These are phyloP conservation scores for Antheraea pernyi DNA, from an alignment of 1,140 invertebrate genomes.

Conservation along the genomic window DNA sequence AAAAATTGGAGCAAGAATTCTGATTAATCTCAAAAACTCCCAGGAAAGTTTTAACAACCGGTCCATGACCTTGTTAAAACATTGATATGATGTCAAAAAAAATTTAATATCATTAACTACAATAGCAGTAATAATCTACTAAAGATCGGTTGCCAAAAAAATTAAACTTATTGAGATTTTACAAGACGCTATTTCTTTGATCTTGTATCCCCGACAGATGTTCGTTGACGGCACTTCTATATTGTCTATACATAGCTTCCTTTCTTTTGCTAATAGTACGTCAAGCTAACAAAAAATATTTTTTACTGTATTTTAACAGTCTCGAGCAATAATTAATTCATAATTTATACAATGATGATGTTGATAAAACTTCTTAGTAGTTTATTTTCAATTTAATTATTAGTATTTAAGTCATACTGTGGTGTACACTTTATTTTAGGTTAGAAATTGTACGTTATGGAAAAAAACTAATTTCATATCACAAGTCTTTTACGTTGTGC, in stretches of 20 bases:
- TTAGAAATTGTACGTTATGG: constrained; percentile 48
- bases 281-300: constrained; percentile 49
- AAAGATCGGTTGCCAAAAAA: too few relatives aligned
- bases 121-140: too few relatives aligned
- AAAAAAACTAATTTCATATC: constrained; percentile 30
- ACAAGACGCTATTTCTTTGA: neutral
- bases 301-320: constrained; percentile 49
- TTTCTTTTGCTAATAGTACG: constrained; percentile 57
- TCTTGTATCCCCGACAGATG: constrained; percentile 38
- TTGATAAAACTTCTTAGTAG: neutral
- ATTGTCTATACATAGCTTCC: constrained; percentile 63
- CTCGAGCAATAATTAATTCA: constrained; percentile 35
- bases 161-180: neutral
- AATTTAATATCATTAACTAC: too few relatives aligned
- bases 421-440: constrained; percentile 46
- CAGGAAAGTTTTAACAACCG: too few relatives aligned
- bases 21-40: too few relatives aligned
- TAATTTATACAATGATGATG: constrained; percentile 15
- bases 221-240: constrained; percentile 38
- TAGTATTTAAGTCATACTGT: constrained; percentile 39
- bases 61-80: too few relatives aligned
- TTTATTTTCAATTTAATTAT: constrained; percentile 25
- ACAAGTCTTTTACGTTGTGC: constrained; percentile 22
- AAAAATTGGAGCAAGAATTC: too few relatives aligned
- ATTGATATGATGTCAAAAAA: too few relatives aligned